Conservation (phyloP, 2,797 vertebrate species). For the Galago senegalensis region DNA sequence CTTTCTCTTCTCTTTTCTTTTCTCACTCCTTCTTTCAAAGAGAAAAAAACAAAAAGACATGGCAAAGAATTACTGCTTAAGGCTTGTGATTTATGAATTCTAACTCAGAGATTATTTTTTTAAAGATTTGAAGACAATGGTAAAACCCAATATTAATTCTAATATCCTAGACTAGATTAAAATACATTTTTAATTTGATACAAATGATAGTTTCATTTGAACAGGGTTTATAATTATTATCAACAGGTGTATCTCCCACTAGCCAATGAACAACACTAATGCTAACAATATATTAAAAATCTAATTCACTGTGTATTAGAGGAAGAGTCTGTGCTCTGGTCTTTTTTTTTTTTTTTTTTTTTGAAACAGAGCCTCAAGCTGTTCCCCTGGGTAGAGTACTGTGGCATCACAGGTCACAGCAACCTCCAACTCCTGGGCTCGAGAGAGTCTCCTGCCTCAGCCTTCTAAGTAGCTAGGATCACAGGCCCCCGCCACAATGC, state of each 20-base stretch:
- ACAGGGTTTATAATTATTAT: not conserved
- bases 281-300: not conserved
- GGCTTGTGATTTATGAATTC: not conserved
- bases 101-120: slow-evolving; percentile 51
- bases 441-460: no score
- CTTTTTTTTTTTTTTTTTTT: not conserved
- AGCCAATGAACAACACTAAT: not conserved
- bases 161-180: not conserved
- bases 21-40: not conserved
- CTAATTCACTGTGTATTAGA: slow-evolving; percentile 31
- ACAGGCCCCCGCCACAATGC: no score
- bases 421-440: no score
- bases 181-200: slow-evolving; percentile 45
- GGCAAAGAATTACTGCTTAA: not conserved
- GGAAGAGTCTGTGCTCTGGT: not conserved
- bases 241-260: not conserved
- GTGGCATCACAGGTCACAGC: no score
- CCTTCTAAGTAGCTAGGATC: no score
- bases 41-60: not conserved
- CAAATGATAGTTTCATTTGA: not conserved
- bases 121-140: not conserved
- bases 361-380: no score
- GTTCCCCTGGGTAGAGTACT: no score
- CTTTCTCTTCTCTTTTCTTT: not conserved
- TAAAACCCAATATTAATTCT: slow-evolving; percentile 1